phyloP scores from a whole-genome alignment of 2,888 invertebrate genomes.

The Nymphalis c-album region DNA sequence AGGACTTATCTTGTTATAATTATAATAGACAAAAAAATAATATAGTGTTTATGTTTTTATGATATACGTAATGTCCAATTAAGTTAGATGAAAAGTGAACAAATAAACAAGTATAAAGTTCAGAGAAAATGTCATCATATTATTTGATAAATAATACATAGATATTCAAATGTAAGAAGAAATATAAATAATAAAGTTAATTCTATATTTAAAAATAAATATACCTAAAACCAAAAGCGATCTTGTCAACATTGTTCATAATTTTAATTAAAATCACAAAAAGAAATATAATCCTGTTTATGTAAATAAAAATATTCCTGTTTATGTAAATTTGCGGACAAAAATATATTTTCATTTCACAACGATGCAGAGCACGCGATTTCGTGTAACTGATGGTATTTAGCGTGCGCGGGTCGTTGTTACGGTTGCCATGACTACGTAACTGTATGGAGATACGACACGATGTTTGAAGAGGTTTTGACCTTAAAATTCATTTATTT shows the following conservation, averaged over 20 bases:
- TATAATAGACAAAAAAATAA: neutral
- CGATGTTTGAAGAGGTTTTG: neutral
- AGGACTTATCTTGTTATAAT: neutral
- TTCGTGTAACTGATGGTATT: constrained; percentile 40
- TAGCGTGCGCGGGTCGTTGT: constrained; percentile 37
- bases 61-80: no score
- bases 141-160: no score
- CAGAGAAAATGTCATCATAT: no score
- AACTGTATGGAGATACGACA: constrained; percentile 3
- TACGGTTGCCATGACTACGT: constrained; percentile 49
- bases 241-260: neutral
- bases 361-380: constrained; percentile 38
- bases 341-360: constrained; percentile 24
- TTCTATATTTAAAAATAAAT: neutral
- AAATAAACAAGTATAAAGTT: no score
- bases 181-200: neutral
- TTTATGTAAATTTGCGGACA: constrained; percentile 24
- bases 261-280: neutral
- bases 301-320: neutral
- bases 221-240: constrained; percentile 17
- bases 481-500: neutral
- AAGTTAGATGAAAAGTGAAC: no score
- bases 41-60: no score
- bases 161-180: no score
- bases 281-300: neutral